phyloP scores from a whole-genome alignment of 2,113 vertebrate species.

The Sceloporus undulatus region DNA sequence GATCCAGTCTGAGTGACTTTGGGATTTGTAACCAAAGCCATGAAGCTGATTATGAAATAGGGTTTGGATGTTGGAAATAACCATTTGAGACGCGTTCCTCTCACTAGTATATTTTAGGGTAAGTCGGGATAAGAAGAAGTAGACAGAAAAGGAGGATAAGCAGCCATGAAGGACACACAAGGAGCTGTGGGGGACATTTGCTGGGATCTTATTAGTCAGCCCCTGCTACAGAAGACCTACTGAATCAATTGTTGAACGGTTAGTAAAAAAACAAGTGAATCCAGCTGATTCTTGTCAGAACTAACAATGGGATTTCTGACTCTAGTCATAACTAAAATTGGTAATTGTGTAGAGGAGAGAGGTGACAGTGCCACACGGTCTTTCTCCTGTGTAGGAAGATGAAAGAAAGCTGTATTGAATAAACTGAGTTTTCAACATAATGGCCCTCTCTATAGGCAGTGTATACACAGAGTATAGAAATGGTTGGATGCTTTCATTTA shows the following conservation, averaged over 20 bases:
- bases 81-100: not conserved
- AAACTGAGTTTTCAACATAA: no score
- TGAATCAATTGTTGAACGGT: no score
- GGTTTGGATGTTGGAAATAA: not conserved
- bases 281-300: no score
- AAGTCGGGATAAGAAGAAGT: not conserved
- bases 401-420: no score
- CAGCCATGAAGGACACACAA: not conserved
- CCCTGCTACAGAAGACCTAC: no score
- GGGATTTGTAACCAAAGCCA: constrained; percentile 4
- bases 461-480: not conserved
- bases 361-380: no score
- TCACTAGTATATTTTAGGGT: not conserved
- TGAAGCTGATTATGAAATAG: not conserved
- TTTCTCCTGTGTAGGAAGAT: not conserved
- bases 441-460: not conserved
- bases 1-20: constrained; percentile 3
- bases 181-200: not conserved
- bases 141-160: not conserved
- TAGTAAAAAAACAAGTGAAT: no score
- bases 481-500: not conserved
- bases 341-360: no score
- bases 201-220: no score
- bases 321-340: no score
- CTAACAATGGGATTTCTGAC: no score